Evolutionary conservation across 2,888 invertebrate genomes (phyloP), one percentile per base, ranked within the genome.

Genomic region (Tricholauxania praeusta): DNA sequence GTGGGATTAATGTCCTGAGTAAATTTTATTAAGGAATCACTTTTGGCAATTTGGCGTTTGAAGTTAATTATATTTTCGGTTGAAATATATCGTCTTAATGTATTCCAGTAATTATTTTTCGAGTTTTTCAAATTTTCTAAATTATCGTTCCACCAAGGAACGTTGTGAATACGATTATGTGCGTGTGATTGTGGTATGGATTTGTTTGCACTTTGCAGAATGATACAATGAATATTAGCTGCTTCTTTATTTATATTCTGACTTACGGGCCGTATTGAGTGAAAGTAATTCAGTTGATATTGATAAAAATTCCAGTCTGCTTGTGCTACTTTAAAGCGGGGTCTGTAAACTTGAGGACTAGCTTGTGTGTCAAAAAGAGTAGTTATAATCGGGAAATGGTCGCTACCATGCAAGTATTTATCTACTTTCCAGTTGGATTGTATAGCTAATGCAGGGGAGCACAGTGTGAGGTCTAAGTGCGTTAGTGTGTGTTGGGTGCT

Each of bases 401-500:
- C 73, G 12, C 75, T 76, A 3, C 66, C 64, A 8, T 57, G 57
- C 14, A 76, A 57, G 47, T 65, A n/a, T 14, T 60, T n/a, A 4
- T 59, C 47, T 8, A 64, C 68, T 19, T 69, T 49, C 76, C 76
- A 76, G 47, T 66, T 60, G 5, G 72, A 49, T 17, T 64, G 51
- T 1, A 72, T 12, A 3, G 63, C 48, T 48, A 76, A 32, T 3
- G 22, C 12, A 6, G 77, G 69, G 1, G 73, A 70, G 32, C 73
- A 68, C 19, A 78, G 74, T 1, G 74, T 65, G 15, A 79, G 53
- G 32, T 79, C 77, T 14, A 77, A 60, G 72, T 78, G 59, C 17
- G 74, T 75, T 14, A 79, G 68, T 5, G 75, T 72, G 14, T 67
- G 19, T 39, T 77, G 76, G 12, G 76, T 76, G 47, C 69, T 74